These are phyloP conservation scores for Epiblema foenella DNA, from an alignment of 2,888 invertebrate genomes.

Conservation along the genomic window DNA sequence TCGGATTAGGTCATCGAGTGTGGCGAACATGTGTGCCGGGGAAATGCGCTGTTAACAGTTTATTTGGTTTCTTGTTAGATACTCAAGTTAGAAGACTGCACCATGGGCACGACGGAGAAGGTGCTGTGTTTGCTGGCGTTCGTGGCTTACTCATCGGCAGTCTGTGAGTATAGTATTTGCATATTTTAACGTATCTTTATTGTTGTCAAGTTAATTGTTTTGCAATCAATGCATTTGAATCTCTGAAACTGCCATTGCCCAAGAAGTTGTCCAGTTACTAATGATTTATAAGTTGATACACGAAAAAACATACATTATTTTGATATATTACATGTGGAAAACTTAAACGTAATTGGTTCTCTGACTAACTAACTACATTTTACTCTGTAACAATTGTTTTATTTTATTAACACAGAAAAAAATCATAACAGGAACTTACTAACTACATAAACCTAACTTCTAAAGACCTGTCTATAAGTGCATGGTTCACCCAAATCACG, in stretches of 20 bases:
- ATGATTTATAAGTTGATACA: neutral
- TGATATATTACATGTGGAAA: neutral
- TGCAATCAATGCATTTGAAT: constrained; percentile 15
- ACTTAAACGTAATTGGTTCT: too few species aligned
- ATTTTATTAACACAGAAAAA: too few species aligned
- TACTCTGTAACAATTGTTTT: too few species aligned
- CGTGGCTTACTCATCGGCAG: constrained; percentile 70
- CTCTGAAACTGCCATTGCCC: neutral
- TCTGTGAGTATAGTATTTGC: constrained; percentile 76
- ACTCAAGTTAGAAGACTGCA: constrained; percentile 66
- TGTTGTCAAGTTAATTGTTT: constrained; percentile 30
- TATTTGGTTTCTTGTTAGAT: constrained; percentile 80
- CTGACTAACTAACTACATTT: too few species aligned
- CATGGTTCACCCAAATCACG: too few species aligned
- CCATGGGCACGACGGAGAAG: constrained; percentile 74
- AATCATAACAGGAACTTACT: too few species aligned
- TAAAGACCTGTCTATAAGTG: too few species aligned
- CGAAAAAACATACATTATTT: neutral
- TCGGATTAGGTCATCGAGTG: constrained; percentile 83
- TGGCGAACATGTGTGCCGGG: constrained; percentile 79
- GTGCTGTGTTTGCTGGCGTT: constrained; percentile 72
- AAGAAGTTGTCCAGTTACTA: neutral
- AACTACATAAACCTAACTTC: too few species aligned
- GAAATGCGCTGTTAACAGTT: constrained; percentile 72
- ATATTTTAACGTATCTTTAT: constrained; percentile 49